phyloP scores from a whole-genome alignment of 2,888 invertebrate species.

The Ectobius pallidus region DNA sequence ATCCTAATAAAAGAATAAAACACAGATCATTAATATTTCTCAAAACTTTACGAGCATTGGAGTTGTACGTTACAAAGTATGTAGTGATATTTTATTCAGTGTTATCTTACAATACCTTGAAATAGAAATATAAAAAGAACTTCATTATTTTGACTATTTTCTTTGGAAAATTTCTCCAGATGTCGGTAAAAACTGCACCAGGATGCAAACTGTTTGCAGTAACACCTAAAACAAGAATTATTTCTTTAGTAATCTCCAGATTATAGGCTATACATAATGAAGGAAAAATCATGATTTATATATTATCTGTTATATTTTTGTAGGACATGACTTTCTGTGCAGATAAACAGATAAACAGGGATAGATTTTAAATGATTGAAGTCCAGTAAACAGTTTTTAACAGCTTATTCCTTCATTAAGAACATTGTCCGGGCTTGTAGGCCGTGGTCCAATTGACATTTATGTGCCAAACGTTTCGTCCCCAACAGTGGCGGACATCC shows the following conservation, averaged over 20 bases:
- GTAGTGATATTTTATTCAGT: not conserved
- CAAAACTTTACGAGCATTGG: not conserved
- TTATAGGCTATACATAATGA: too few species aligned
- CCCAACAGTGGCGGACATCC: too few species aligned
- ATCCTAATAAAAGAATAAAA: constrained; percentile 43
- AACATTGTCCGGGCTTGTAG: too few species aligned
- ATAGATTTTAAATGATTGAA: too few species aligned
- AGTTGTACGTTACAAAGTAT: not conserved
- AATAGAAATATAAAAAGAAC: not conserved
- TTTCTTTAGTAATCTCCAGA: not conserved
- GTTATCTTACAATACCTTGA: not conserved
- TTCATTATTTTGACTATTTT: not conserved
- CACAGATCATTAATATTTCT: not conserved
- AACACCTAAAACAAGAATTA: constrained; percentile 44
- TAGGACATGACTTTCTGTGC: too few species aligned
- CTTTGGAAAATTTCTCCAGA: constrained; percentile 33
- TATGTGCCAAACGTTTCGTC: too few species aligned
- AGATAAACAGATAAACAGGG: too few species aligned
- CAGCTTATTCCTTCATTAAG: too few species aligned
- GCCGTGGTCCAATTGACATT: too few species aligned
- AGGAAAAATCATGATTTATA: too few species aligned
- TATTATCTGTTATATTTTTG: too few species aligned
- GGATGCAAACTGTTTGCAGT: constrained; percentile 53
- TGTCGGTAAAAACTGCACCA: constrained; percentile 48
- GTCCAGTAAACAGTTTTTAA: too few species aligned